Evolutionary conservation across 2,888 invertebrate species (phyloP), one percentile per base, ranked within the genome.

Genomic region (Pocota personata): DNA sequence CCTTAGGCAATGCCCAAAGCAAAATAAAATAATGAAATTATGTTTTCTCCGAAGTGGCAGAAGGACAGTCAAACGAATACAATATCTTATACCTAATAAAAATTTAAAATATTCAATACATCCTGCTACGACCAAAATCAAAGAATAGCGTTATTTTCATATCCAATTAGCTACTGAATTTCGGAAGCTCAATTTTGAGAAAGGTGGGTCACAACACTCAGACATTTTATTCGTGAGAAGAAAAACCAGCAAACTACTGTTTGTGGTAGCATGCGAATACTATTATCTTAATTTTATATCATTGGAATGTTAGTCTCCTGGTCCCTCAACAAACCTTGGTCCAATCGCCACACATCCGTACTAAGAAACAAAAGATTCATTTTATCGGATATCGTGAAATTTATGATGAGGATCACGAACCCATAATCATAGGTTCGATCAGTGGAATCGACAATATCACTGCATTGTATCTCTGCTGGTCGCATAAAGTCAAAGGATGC

Each of bases 151-250:
- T 50, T 57, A 50, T 64, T 66, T 58, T 37, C 32, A 16, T 52
- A 52, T 43, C 83, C 84, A 86, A 86, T 86, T 86, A 86, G 84
- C 84, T 86, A 86, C 84, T 55, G 84, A 58, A 80, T 76, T 86
- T 86, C 76, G 55, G 84, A 67, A 86, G 84, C 71, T 71, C 27
- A 58, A 58, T 71, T 80, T 79, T 4, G 14, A 69, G 43, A 73
- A 79, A 67, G 73, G 75, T 58, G 52, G 58, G 19, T 69, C 62
- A 58, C 37, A 73, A 57, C 43, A 75, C 52, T 71, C 75, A 55
- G 60, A 52, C 46, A 62, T 46, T 19, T 72, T 62, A 21, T 40
- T 76, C 80, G 69, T 84, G 77, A 71, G 80, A 80, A 78, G 35
- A 48, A 71, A 69, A 32, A 75, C 10, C 35, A 40, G 40, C 40